These are phyloP conservation scores for Pinctada fucata DNA, from an alignment of 2,888 invertebrate genomes.

Conservation along the genomic window DNA sequence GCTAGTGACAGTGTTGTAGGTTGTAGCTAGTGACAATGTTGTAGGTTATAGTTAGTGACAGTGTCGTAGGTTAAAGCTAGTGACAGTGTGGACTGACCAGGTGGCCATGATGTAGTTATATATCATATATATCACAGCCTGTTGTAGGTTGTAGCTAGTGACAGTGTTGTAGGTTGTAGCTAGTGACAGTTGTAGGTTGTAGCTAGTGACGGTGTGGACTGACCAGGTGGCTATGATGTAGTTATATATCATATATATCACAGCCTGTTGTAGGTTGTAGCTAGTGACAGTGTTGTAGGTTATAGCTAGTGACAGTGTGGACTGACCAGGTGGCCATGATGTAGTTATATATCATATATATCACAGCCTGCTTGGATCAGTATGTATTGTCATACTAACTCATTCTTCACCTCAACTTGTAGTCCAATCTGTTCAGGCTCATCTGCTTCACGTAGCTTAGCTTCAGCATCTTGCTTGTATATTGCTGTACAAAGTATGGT, in stretches of 20 bases:
- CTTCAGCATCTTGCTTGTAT: neutral
- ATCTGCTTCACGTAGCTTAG: neutral
- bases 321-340: slow-evolving; percentile 70
- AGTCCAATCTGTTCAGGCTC: no score
- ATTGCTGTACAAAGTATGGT: neutral
- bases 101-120: slow-evolving; percentile 45
- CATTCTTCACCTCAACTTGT: neutral
- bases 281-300: no score
- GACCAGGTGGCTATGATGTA: neutral
- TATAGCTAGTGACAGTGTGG: slow-evolving; percentile 27
- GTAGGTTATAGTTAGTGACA: neutral
- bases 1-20: no score
- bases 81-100: neutral
- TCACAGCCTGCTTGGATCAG: slow-evolving; percentile 97
- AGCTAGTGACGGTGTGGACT: neutral
- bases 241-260: no score
- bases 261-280: no score
- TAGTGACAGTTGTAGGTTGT: neutral
- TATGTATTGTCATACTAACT: slow-evolving; percentile 37
- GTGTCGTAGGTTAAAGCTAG: neutral
- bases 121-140: no score
- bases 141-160: no score
- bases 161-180: no score
- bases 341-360: slow-evolving; percentile 80
- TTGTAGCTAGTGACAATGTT: no score